Conservation (phyloP, 2,888 invertebrate species). For the Dynastes maya region DNA sequence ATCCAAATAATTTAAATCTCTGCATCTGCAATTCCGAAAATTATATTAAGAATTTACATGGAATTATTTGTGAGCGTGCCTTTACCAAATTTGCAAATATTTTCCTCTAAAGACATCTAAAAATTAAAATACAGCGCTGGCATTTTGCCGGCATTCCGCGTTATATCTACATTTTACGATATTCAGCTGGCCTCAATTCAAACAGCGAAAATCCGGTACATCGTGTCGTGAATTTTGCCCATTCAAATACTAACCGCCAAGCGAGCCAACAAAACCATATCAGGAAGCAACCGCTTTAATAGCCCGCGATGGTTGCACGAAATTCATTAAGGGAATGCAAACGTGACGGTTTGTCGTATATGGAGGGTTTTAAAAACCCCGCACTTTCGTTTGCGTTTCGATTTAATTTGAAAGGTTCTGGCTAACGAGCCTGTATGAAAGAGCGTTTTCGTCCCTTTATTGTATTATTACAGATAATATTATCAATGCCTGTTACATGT, state of each 20-base stretch:
- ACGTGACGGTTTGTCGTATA: not conserved
- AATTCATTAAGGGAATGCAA: slow-evolving; percentile 34
- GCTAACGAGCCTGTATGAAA: no score
- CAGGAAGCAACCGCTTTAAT: slow-evolving; percentile 35
- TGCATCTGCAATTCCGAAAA: not conserved
- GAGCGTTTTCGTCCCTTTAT: no score
- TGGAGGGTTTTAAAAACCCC: slow-evolving; percentile 3
- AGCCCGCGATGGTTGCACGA: slow-evolving; percentile 22
- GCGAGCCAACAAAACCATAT: slow-evolving; percentile 37
- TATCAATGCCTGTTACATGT: no score
- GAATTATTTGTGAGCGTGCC: slow-evolving; percentile 3
- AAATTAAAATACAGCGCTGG: slow-evolving; percentile 6
- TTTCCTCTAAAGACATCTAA: slow-evolving; percentile 17
- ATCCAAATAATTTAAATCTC: slow-evolving; percentile 1
- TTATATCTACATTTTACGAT: slow-evolving; percentile 16
- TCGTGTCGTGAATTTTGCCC: slow-evolving; percentile 36
- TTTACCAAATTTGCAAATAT: slow-evolving; percentile 27
- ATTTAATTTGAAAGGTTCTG: no score
- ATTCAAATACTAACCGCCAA: slow-evolving; percentile 25
- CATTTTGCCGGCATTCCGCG: not conserved
- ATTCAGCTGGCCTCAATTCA: slow-evolving; percentile 30
- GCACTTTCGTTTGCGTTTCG: not conserved
- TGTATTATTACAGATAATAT: no score
- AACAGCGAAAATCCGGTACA: slow-evolving; percentile 41
- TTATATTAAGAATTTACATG: slow-evolving; percentile 15